These are phyloP conservation scores for Miltochrista miniata DNA, from an alignment of 2,888 invertebrate species.

Conservation along the genomic window DNA sequence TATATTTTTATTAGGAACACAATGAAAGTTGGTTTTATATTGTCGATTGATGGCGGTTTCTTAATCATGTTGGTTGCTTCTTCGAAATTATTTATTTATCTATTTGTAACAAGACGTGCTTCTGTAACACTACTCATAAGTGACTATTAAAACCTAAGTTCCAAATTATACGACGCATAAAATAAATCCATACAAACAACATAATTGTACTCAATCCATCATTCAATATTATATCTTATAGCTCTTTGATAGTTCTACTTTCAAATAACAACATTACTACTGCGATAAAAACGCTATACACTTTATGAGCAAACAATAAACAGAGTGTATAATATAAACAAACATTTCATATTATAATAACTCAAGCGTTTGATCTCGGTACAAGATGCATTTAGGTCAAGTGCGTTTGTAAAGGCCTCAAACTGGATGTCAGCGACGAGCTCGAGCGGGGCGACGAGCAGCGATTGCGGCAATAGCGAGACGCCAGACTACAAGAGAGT, in stretches of 20 bases:
- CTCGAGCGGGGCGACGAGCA: too few species aligned
- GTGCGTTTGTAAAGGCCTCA: slow-evolving; percentile 51
- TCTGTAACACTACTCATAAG: too few species aligned
- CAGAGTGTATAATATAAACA: slow-evolving; percentile 23
- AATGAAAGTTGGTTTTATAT: too few species aligned
- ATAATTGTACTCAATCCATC: slow-evolving; percentile 23
- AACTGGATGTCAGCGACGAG: too few species aligned
- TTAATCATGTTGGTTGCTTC: too few species aligned
- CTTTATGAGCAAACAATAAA: slow-evolving; percentile 11
- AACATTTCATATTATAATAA: slow-evolving; percentile 16
- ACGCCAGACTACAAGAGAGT: too few species aligned
- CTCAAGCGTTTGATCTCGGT: slow-evolving; percentile 31
- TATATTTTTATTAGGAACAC: too few species aligned
- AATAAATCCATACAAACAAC: slow-evolving; percentile 6
- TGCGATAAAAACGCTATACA: slow-evolving; percentile 1
- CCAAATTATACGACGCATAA: not conserved
- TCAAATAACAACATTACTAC: slow-evolving; percentile 16
- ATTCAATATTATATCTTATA: slow-evolving; percentile 18
- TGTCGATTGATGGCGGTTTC: too few species aligned
- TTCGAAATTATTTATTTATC: too few species aligned
- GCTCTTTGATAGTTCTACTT: slow-evolving; percentile 18
- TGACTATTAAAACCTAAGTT: not conserved
- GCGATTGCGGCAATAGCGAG: too few species aligned
- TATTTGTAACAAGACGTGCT: too few species aligned
- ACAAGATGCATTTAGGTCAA: slow-evolving; percentile 47